Conservation (phyloP, 1,140 invertebrate species). For the Muscidifurax raptorellus region DNA sequence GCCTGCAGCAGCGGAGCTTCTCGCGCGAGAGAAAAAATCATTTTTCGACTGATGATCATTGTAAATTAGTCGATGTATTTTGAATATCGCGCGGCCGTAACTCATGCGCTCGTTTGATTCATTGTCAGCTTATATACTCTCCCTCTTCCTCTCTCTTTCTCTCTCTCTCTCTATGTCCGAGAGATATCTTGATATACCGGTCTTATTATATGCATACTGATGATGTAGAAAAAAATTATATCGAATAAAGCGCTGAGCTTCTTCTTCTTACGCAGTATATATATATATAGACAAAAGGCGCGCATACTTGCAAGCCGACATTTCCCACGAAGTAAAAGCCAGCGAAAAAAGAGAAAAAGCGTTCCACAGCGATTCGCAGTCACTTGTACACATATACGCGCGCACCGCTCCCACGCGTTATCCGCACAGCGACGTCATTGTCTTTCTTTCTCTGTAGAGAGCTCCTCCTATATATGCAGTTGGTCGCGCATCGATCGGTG, state of each 20-base stretch:
- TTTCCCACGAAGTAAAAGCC: neutral
- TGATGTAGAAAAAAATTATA: too few species aligned
- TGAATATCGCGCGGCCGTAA: constrained; percentile 40
- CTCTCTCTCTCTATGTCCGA: too few species aligned
- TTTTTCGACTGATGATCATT: constrained; percentile 46
- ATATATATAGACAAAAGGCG: neutral
- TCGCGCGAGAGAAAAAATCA: neutral
- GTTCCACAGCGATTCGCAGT: neutral
- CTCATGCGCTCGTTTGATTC: constrained; percentile 47
- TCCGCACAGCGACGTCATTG: constrained; percentile 16
- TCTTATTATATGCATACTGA: too few species aligned
- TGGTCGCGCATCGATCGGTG: neutral
- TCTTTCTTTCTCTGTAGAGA: neutral
- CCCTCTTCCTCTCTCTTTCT: too few species aligned
- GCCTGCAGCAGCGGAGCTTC: constrained; percentile 53
- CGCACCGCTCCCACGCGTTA: neutral
- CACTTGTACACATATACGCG: neutral
- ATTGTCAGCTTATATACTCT: neutral
- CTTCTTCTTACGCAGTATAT: too few species aligned
- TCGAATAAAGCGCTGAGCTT: too few species aligned
- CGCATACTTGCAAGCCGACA: too few species aligned
- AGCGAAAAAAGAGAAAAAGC: neutral
- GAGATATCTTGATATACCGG: constrained; percentile 12
- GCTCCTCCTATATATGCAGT: neutral
- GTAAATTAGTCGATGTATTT: constrained; percentile 49